These are phyloP conservation scores for Onychostoma macrolepis DNA, from an alignment of 2,113 vertebrate species.

Conservation along the genomic window DNA sequence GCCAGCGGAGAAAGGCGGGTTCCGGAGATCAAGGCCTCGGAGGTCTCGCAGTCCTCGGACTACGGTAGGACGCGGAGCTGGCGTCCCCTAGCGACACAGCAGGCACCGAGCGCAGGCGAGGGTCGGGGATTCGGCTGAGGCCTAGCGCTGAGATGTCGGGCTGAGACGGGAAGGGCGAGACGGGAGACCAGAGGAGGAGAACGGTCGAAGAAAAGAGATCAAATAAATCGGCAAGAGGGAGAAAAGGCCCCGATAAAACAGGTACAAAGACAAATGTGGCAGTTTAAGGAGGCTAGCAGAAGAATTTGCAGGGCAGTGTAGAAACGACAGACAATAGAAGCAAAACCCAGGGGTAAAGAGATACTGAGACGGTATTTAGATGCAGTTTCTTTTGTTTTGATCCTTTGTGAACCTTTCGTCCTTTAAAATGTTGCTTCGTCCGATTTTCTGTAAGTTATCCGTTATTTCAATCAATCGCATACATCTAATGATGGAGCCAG, in stretches of 20 bases:
- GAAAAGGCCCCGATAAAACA: conserved; percentile 41
- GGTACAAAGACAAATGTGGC: conserved; percentile 45
- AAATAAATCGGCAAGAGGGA: conserved; percentile 2
- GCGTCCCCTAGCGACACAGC: conserved; percentile 46
- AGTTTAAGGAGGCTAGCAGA: not conserved
- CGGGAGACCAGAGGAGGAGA: conserved; percentile 61
- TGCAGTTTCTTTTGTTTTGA: not conserved
- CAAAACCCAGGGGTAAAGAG: conserved; percentile 1
- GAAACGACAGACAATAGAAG: conserved; percentile 34
- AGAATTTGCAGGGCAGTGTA: not conserved
- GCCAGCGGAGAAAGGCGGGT: conserved; percentile 65
- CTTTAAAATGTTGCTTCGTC: not conserved
- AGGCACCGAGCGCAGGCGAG: conserved; percentile 61
- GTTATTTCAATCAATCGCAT: conserved; percentile 1
- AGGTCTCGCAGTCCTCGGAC: conserved; percentile 63
- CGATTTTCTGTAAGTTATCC: not conserved
- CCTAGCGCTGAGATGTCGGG: conserved; percentile 76
- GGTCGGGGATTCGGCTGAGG: conserved; percentile 74
- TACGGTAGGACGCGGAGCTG: conserved; percentile 57
- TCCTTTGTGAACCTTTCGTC: not conserved
- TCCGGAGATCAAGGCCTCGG: conserved; percentile 74
- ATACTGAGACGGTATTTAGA: not conserved
- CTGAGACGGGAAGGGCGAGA: conserved; percentile 46
- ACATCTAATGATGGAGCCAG: not conserved
- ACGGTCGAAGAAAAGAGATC: conserved; percentile 56